These are phyloP conservation scores for Microtus montanus DNA, from an alignment of 2,113 vertebrate species.

Conservation along the genomic window DNA sequence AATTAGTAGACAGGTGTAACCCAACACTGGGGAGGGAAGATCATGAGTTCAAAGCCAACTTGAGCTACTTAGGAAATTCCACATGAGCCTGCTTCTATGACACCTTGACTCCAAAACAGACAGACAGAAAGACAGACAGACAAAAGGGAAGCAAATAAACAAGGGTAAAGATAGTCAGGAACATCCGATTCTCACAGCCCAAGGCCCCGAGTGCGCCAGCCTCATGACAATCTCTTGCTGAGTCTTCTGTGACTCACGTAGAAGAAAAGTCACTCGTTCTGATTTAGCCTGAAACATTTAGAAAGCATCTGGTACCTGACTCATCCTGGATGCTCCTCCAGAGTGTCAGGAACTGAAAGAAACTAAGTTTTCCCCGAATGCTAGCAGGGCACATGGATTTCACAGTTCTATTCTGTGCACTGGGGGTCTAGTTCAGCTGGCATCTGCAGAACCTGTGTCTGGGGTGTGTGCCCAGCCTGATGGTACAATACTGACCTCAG, in stretches of 20 bases:
- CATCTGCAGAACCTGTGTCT: background rate
- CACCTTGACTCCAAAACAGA: background rate
- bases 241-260: background rate
- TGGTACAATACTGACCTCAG: background rate
- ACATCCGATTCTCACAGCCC: background rate
- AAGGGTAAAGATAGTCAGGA: background rate
- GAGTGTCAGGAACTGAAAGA: background rate
- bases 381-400: background rate
- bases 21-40: background rate
- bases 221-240: background rate
- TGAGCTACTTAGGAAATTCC: background rate
- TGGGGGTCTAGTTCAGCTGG: background rate
- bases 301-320: constrained; percentile 37
- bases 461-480: background rate
- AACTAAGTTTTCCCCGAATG: constrained; percentile 42
- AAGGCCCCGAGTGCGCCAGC: background rate
- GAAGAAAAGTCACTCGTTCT: background rate
- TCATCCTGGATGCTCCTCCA: constrained; percentile 25
- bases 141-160: background rate
- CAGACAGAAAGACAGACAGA: background rate
- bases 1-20: background rate
- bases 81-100: background rate
- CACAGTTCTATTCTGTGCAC: background rate
- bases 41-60: background rate
- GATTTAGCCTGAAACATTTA: background rate